These are phyloP conservation scores for Ruditapes philippinarum DNA, from an alignment of 1,140 invertebrate genomes.

Conservation along the genomic window DNA sequence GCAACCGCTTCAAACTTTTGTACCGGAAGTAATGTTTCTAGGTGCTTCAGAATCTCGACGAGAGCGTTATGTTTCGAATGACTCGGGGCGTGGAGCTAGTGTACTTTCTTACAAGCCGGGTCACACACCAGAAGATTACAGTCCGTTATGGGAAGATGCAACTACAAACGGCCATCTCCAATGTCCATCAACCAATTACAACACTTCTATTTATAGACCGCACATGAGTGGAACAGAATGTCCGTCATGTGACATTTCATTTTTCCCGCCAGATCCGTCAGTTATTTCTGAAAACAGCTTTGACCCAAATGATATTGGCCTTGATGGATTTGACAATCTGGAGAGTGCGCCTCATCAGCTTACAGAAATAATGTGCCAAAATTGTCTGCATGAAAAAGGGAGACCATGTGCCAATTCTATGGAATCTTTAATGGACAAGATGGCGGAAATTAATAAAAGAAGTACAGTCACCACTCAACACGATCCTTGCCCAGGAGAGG, in stretches of 20 bases:
- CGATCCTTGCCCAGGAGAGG: background rate
- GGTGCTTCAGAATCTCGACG: background rate
- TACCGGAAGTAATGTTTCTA: background rate
- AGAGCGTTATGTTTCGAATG: conserved; percentile 8
- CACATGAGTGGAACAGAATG: background rate
- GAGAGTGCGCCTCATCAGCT: background rate
- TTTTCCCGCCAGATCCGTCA: background rate
- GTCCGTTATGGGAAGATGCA: background rate
- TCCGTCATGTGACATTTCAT: background rate
- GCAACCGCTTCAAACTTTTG: too few species aligned
- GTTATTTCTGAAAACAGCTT: background rate
- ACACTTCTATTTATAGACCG: background rate
- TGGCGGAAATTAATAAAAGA: conserved; percentile 20
- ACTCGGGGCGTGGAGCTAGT: background rate
- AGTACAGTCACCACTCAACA: background rate
- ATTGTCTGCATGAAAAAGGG: background rate
- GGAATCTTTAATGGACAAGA: conserved; percentile 9
- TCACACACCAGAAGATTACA: background rate
- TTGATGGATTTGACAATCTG: background rate
- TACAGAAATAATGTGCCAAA: background rate
- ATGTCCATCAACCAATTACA: too few species aligned
- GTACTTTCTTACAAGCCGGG: background rate
- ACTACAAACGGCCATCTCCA: background rate
- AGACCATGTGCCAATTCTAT: background rate
- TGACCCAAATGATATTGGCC: background rate